A percentile compares a stretch with the other conserved stretches of the same genome.
These are phyloP conservation scores for Atethmia centrago DNA, from an alignment of 2,888 invertebrate genomes.

Conservation along the genomic window DNA sequence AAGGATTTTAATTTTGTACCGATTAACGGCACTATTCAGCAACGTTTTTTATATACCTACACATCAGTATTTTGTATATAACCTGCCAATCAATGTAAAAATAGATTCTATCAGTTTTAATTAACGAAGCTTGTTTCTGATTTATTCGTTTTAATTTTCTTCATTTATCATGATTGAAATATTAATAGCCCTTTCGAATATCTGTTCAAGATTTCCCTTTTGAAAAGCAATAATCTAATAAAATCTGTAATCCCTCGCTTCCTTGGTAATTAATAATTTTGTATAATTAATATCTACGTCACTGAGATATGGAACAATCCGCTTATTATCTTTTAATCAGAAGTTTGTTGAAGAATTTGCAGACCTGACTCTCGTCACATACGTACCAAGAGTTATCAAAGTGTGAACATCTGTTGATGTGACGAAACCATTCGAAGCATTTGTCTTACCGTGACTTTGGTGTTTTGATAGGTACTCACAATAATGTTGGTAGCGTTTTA, in stretches of 20 bases:
- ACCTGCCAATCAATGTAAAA: slow-evolving; percentile 15
- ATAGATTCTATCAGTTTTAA: neutral
- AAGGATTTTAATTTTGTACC: slow-evolving; percentile 8
- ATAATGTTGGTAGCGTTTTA: slow-evolving; percentile 23
- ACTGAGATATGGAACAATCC: slow-evolving; percentile 49
- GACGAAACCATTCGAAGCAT: slow-evolving; percentile 28
- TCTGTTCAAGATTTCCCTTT: slow-evolving; percentile 41
- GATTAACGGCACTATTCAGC: neutral
- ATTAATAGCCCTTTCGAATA: slow-evolving; percentile 50
- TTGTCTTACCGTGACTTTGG: slow-evolving; percentile 39
- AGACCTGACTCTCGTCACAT: slow-evolving; percentile 56
- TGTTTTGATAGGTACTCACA: slow-evolving; percentile 34
- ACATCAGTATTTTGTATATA: neutral
- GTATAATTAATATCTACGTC: slow-evolving; percentile 57
- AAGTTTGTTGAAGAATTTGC: slow-evolving; percentile 47
- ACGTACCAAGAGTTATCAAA: slow-evolving; percentile 48
- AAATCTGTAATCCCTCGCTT: slow-evolving; percentile 35
- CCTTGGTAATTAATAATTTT: slow-evolving; percentile 50
- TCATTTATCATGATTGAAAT: slow-evolving; percentile 50
- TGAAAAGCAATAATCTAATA: slow-evolving; percentile 51
- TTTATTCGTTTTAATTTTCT: slow-evolving; percentile 33
- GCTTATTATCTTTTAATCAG: slow-evolving; percentile 48
- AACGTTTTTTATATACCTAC: neutral
- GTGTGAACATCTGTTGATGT: slow-evolving; percentile 41
- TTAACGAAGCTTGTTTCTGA: slow-evolving; percentile 14